Percentiles rank a stretch among this genome's conserved stretches.
These are phyloP conservation scores for Typhlichthys eigenmanni DNA, from an alignment of 2,797 vertebrate species.

Conservation along the genomic window DNA sequence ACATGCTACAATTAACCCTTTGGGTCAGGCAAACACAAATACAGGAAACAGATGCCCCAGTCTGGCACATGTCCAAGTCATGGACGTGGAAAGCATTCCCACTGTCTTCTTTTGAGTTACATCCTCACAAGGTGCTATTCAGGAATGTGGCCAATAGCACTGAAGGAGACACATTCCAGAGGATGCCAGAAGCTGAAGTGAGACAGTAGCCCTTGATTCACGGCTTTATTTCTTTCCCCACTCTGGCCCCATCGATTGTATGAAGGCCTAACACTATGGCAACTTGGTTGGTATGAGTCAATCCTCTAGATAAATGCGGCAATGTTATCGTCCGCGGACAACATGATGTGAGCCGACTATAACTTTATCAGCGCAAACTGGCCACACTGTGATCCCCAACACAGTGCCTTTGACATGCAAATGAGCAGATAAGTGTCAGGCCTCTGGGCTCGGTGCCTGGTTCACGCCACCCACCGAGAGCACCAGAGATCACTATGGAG, in stretches of 20 bases:
- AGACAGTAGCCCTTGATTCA: conserved; percentile 73
- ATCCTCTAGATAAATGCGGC: conserved; percentile 73
- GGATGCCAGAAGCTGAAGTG: conserved; percentile 61
- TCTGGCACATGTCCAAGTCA: conserved; percentile 42
- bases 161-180: conserved; percentile 72
- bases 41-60: conserved; percentile 50
- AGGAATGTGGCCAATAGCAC: conserved; percentile 65
- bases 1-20: conserved; percentile 43
- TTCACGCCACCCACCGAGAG: conserved; percentile 77
- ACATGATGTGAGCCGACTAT: conserved; percentile 73
- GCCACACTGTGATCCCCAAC: conserved; percentile 72
- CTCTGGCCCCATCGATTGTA: conserved; percentile 55
- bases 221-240: conserved; percentile 50
- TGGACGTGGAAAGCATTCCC: conserved; percentile 60
- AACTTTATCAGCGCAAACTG: conserved; percentile 84
- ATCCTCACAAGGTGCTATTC: conserved; percentile 63
- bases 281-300: conserved; percentile 77
- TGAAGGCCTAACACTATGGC: conserved; percentile 68
- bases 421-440: conserved; percentile 79
- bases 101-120: conserved; percentile 59
- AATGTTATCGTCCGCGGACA: conserved; percentile 73
- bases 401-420: conserved; percentile 80
- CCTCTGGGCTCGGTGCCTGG: conserved; percentile 77
- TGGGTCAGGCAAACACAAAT: conserved; percentile 55
- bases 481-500: conserved; percentile 74